phyloP scores from a whole-genome alignment of 2,113 vertebrate genomes.

The Actenoides lindsayi region DNA sequence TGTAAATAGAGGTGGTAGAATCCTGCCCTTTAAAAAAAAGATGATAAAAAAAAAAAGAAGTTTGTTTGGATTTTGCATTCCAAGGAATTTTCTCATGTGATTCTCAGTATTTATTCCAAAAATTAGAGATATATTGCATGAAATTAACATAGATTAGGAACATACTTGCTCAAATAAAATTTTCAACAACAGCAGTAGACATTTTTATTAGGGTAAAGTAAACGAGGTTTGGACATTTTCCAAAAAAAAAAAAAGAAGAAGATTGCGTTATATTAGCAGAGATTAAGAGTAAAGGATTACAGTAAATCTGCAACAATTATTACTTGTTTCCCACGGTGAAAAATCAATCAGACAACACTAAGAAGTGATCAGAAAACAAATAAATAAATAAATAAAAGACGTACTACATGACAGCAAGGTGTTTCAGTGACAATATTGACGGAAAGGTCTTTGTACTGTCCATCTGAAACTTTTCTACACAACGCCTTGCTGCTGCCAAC shows the following conservation, averaged over 20 bases:
- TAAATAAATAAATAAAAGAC: neutral
- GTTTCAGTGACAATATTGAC: slow-evolving; percentile 38
- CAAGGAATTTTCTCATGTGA: slow-evolving; percentile 49
- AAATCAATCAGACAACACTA: slow-evolving; percentile 17
- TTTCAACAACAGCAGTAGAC: slow-evolving; percentile 36
- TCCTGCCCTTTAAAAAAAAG: slow-evolving; percentile 20
- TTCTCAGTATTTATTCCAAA: slow-evolving; percentile 63
- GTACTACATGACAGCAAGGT: slow-evolving; percentile 16
- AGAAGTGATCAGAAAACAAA: neutral
- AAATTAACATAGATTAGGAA: slow-evolving; percentile 67
- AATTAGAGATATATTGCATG: slow-evolving; percentile 70
- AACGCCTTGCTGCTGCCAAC: slow-evolving; percentile 32
- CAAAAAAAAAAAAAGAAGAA: neutral
- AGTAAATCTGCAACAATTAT: slow-evolving; percentile 16
- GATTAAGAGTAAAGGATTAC: neutral
- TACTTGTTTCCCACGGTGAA: slow-evolving; percentile 29
- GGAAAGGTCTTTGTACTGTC: slow-evolving; percentile 22
- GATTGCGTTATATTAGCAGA: neutral
- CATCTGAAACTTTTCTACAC: slow-evolving; percentile 54
- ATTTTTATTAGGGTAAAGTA: slow-evolving; percentile 51
- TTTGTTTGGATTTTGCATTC: slow-evolving; percentile 61
- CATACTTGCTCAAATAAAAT: slow-evolving; percentile 60
- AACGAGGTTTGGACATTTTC: slow-evolving; percentile 33
- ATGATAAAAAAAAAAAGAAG: neutral
- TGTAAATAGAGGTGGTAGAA: slow-evolving; percentile 48